A percentile compares a stretch with the other conserved stretches of the same genome.
Evolutionary conservation across 2,888 invertebrate genomes (phyloP).

Genomic region (Margaritifera margaritifera): DNA sequence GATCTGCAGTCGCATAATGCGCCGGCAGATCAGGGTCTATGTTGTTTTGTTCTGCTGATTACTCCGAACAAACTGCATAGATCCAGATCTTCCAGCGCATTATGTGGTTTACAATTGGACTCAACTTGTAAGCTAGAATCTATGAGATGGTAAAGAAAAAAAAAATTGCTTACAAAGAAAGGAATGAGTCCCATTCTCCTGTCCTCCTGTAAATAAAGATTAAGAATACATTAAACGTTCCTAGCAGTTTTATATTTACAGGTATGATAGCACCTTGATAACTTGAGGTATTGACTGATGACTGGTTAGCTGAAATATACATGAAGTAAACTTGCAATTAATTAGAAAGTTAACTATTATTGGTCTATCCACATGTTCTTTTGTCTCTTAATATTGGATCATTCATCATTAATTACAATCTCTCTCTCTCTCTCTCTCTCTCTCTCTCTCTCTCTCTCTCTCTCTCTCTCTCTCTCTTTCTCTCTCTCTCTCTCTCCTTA

Average conservation of each 20-base stretch:
- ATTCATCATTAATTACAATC: no score
- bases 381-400: no score
- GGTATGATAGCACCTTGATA: no score
- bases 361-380: no score
- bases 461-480: conserved; percentile 1
- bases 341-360: neutral
- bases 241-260: neutral
- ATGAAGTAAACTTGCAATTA: neutral
- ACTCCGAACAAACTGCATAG: no score
- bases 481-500: neutral
- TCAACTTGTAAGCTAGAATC: no score
- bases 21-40: no score
- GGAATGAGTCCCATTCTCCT: conserved; percentile 93
- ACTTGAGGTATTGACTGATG: no score
- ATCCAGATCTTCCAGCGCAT: no score
- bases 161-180: conserved; percentile 87
- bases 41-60: no score
- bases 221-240: neutral
- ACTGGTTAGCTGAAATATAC: neutral
- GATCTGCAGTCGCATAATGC: no score
- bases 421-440: neutral
- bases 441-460: neutral
- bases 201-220: conserved; percentile 85
- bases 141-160: neutral
- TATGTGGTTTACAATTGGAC: no score